Evolutionary conservation across 2,888 invertebrate species (phyloP).

Genomic region (Lymantria monacha): DNA sequence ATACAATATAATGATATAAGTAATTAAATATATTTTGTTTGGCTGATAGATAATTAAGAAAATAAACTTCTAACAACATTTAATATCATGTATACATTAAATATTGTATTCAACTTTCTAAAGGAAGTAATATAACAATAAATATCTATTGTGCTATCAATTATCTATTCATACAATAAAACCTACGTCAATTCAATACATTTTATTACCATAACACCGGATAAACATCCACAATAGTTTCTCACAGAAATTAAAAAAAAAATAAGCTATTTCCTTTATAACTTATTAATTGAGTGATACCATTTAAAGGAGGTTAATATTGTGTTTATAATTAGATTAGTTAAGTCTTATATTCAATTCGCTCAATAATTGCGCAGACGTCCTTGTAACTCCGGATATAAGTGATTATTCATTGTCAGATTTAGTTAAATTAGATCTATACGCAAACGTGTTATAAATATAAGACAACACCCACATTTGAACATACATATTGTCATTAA

Average conservation of each 20-base stretch:
- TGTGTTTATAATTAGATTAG: slow-evolving; percentile 14
- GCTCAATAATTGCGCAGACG: slow-evolving; percentile 1
- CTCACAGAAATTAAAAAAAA: slow-evolving; percentile 14
- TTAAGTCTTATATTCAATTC: slow-evolving; percentile 7
- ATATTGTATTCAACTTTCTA: not conserved
- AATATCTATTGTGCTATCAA: slow-evolving; percentile 1
- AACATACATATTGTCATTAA: slow-evolving; percentile 1
- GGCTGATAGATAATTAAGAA: no score
- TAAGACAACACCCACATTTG: not conserved
- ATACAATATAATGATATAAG: no score
- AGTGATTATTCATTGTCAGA: not conserved
- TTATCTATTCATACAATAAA: slow-evolving; percentile 5
- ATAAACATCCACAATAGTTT: slow-evolving; percentile 11
- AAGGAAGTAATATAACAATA: not conserved
- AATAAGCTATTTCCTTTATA: not conserved
- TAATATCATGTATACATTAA: not conserved
- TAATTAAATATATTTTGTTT: no score
- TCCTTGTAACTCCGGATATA: slow-evolving; percentile 2
- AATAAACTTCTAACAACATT: no score
- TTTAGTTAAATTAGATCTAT: not conserved
- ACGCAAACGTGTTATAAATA: not conserved
- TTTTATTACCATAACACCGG: slow-evolving; percentile 11
- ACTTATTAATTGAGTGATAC: not conserved
- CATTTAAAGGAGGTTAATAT: slow-evolving; percentile 3
- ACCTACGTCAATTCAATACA: slow-evolving; percentile 2